Evolutionary conservation across 1,140 invertebrate species (phyloP).

Genomic region (Bombus terrestris): DNA sequence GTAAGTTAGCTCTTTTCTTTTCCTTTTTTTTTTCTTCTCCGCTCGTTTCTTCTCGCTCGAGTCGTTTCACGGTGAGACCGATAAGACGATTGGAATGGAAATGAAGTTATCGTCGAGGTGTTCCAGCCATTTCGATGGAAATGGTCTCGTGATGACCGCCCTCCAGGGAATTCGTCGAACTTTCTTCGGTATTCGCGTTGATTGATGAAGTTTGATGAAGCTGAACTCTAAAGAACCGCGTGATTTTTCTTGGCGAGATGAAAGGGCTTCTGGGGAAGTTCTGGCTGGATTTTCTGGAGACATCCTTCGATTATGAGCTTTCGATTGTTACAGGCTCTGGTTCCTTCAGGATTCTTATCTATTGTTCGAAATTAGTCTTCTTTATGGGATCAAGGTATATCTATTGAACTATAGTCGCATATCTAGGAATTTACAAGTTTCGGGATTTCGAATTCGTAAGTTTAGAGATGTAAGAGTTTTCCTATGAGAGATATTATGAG

Average conservation of each 20-base stretch:
- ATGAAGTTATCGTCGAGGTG: background rate
- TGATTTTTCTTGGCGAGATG: background rate
- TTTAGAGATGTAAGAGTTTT: too few species aligned
- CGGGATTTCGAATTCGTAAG: too few species aligned
- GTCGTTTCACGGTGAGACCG: background rate
- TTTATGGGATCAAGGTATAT: too few species aligned
- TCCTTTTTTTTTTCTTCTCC: background rate
- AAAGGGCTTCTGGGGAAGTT: too few species aligned
- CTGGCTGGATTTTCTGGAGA: background rate
- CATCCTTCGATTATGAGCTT: too few species aligned
- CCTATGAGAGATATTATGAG: too few species aligned
- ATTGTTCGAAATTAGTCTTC: too few species aligned
- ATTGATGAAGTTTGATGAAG: background rate
- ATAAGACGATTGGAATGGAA: constrained; percentile 6
- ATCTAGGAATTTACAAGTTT: too few species aligned
- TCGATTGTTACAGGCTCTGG: too few species aligned
- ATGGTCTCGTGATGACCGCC: background rate
- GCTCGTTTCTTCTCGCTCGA: background rate
- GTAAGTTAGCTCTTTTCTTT: background rate
- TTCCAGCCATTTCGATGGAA: background rate
- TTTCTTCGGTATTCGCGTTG: background rate
- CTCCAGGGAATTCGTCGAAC: background rate
- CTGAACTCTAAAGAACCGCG: too few species aligned
- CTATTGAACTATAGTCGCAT: too few species aligned
- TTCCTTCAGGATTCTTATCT: too few species aligned